phyloP scores from a whole-genome alignment of 2,113 vertebrate species.

The Myrmecophaga tridactyla region DNA sequence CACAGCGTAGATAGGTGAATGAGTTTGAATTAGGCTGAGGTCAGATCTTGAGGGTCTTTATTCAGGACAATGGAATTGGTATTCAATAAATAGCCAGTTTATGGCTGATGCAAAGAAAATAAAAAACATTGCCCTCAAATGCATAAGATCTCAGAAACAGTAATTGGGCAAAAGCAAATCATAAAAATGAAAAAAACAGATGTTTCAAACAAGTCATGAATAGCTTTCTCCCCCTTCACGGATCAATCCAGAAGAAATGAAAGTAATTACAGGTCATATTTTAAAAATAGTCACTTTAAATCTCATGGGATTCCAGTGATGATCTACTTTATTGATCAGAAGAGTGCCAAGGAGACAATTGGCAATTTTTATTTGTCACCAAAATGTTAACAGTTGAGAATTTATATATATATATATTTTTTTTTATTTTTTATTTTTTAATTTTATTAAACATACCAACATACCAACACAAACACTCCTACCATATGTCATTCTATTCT shows the following conservation, averaged over 20 bases:
- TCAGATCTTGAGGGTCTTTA: not conserved
- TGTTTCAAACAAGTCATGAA: not conserved
- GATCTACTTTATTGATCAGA: not conserved
- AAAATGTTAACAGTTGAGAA: not conserved
- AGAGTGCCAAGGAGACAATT: not conserved
- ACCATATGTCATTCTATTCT: too few species aligned
- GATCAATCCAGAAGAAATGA: conserved; percentile 6
- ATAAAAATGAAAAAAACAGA: conserved; percentile 7
- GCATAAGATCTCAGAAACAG: not conserved
- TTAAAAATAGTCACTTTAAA: not conserved
- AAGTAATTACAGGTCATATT: not conserved
- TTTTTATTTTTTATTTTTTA: too few species aligned
- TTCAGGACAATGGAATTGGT: not conserved
- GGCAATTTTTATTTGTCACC: not conserved
- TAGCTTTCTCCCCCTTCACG: not conserved
- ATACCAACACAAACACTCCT: too few species aligned
- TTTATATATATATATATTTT: too few species aligned
- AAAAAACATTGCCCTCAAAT: not conserved
- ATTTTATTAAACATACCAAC: too few species aligned
- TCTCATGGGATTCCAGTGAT: not conserved
- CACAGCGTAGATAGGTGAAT: not conserved
- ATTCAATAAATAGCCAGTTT: not conserved
- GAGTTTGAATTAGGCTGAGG: not conserved
- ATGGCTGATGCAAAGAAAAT: not conserved
- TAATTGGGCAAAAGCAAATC: not conserved